These are phyloP conservation scores for Sorex maritimensis DNA, from an alignment of 2,797 vertebrate species.

Conservation along the genomic window DNA sequence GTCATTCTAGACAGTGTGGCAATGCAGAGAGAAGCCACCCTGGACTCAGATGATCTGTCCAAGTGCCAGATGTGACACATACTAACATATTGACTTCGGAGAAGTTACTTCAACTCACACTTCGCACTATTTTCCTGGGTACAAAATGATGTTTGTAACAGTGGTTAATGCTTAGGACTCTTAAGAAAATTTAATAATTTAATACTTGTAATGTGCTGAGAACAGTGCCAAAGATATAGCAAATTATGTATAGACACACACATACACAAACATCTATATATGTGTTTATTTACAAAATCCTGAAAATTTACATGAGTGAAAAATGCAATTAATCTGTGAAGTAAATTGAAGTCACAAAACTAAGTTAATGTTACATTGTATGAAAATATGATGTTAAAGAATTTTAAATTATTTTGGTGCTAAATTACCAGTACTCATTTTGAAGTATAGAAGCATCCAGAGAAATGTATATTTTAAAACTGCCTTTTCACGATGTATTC, in stretches of 20 bases:
- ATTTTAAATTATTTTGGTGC: slow-evolving; percentile 54
- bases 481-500: not conserved
- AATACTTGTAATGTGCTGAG: not conserved
- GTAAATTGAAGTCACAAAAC: slow-evolving; percentile 10
- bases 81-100: not conserved
- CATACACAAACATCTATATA: too few relatives aligned
- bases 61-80: not conserved
- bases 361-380: not conserved
- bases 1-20: not conserved
- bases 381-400: not conserved
- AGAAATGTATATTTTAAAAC: not conserved
- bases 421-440: not conserved
- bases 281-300: not conserved
- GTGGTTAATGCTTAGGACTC: not conserved
- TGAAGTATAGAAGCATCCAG: not conserved
- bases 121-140: not conserved
- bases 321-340: not conserved
- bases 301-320: not conserved
- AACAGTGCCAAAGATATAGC: not conserved
- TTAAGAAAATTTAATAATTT: not conserved
- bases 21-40: rapidly evolving
- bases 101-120: not conserved
- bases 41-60: not conserved
- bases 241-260: not conserved
- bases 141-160: not conserved